Evolutionary conservation across 1,140 invertebrate genomes (phyloP), one percentile per base, ranked within the genome.

Genomic region (Trichonephila clavipes): DNA sequence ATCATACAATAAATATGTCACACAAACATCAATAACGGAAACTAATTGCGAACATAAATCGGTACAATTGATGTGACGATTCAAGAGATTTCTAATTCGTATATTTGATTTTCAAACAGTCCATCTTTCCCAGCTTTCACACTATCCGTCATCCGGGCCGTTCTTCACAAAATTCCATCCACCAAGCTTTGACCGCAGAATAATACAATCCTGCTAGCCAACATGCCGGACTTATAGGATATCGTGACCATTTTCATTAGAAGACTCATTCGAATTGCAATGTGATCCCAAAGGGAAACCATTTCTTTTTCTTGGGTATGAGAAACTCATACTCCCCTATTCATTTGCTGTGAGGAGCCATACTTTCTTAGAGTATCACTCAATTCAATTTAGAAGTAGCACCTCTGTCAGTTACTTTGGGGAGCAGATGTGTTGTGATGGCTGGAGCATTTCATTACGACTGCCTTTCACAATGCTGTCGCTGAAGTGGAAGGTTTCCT

Each of bases 241-340:
- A 10, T 18, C 24, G 72, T 77, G 28, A 40, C 28, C 72, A 40
- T 77, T 77, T 77, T 77, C 72, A 77, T 77, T 77, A 77, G 72
- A 77, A 19, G 34, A 34, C 72, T 77, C 72, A 77, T 77, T 77
- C 24, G 72, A 77, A 77, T 77, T 77, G 72, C 72, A 77, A 77
- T 77, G 72, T 18, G 72, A 77, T 77, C 72, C 72, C 72, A 7
- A 14, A 28, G 28, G 28, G 28, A 4, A 34, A 28, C 72, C 14
- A 77, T 77, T 77, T 19, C 28, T 77, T 34, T 77, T 77, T 34
- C 72, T 77, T 77, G 72, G 28, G 14, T 4, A 40, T 6, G n/a
- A 10, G 72, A 77, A 77, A 40, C 72, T 77, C 72, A 77, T 77
- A 77, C 72, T 34, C 24, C 51, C 10, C 72, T 40, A 77, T 77